Evolutionary conservation across 1,140 invertebrate genomes (phyloP), one percentile per base, ranked within the genome.

Genomic region (Ceratosolen fusciceps): DNA sequence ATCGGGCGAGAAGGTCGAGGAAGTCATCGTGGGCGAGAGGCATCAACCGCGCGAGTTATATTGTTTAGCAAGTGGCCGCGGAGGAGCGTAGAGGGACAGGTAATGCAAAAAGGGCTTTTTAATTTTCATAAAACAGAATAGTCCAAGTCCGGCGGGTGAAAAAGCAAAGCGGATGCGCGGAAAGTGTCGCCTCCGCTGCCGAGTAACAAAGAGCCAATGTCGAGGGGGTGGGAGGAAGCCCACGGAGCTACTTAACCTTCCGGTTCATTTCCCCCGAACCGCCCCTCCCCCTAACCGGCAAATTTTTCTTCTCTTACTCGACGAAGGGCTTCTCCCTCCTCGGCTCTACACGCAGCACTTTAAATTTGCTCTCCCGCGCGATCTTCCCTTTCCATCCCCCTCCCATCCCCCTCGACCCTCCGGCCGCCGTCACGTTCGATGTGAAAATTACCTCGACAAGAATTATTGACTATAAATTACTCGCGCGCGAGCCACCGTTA

Each of bases 391-490:
- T n/a, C n/a, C n/a, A n/a, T n/a, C n/a, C n/a, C n/a, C n/a, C n/a
- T n/a, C n/a, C n/a, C n/a, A n/a, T n/a, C n/a, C n/a, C n/a, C n/a
- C n/a, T n/a, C n/a, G n/a, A n/a, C n/a, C n/a, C n/a, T n/a, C n/a
- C n/a, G n/a, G n/a, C n/a, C 16, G 52, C 10, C 81, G 74, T 83
- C 80, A 70, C 84, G 82, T 82, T 82, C 83, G 83, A 86, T 85
- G 87, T 82, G 87, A 88, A 88, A 88, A 88, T 88, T 88, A 85
- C 86, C 82, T 82, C 77, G 81, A 74, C 79, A 85, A 86, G 85
- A 88, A 87, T 88, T 88, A 88, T 87, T 84, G 87, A 87, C 87
- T 84, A 88, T 87, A 88, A 88, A 88, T 88, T 87, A 86, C 85
- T 82, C 70, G 85, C 72, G 68, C 21, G 31, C 70, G 71, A 73